A percentile compares a stretch with the other conserved stretches of the same genome.
phyloP scores from a whole-genome alignment of 2,113 vertebrate genomes.

The Tursiops truncatus region DNA sequence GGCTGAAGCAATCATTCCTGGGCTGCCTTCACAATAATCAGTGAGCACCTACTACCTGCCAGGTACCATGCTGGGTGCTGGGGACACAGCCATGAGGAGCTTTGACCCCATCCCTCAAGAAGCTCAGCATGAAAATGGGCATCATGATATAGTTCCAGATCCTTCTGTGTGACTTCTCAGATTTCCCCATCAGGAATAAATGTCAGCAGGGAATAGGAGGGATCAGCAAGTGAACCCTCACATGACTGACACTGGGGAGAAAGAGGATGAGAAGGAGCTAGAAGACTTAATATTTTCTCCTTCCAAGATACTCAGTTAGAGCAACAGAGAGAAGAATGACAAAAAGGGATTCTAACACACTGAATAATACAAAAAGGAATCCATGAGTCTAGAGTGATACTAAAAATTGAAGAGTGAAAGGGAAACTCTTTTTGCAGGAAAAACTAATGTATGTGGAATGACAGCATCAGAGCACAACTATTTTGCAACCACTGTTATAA shows the following conservation, averaged over 20 bases:
- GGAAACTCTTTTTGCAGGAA: neutral
- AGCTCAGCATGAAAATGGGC: neutral
- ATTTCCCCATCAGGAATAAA: neutral
- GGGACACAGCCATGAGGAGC: neutral
- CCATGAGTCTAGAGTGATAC: neutral
- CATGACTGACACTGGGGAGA: neutral
- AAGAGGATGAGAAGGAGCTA: neutral
- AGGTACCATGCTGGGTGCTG: neutral
- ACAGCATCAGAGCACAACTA: neutral
- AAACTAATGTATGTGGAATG: neutral
- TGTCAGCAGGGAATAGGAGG: neutral
- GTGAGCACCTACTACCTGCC: neutral
- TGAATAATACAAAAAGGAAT: neutral
- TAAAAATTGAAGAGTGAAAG: neutral
- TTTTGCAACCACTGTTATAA: neutral
- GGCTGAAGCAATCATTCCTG: neutral
- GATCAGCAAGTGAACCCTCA: neutral
- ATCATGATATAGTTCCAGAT: neutral
- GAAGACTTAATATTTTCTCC: neutral
- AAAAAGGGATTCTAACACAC: neutral
- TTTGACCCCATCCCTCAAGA: neutral
- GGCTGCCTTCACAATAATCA: neutral
- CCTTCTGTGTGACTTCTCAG: neutral
- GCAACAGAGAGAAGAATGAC: neutral
- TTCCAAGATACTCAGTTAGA: neutral